phyloP scores from a whole-genome alignment of 2,797 vertebrate genomes.

The Hemibagrus guttatus region DNA sequence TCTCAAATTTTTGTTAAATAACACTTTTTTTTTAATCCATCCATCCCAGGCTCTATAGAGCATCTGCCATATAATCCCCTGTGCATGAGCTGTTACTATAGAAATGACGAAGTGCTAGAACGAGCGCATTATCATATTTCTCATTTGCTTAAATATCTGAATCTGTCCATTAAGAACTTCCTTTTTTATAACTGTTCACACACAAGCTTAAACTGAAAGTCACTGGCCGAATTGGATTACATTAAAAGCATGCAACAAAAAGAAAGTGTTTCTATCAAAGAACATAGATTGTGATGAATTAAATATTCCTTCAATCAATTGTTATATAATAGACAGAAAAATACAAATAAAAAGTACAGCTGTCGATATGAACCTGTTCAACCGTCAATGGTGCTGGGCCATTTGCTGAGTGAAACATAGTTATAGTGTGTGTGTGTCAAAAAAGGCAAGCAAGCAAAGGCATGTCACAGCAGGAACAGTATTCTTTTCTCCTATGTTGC shows the following conservation, averaged over 20 bases:
- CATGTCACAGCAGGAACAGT: not conserved
- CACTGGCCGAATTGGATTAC: not conserved
- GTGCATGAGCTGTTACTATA: not conserved
- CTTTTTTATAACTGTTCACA: not conserved
- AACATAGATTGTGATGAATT: not conserved
- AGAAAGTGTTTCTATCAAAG: not conserved
- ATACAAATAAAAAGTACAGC: not conserved
- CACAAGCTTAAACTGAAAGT: not conserved
- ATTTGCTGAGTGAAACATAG: not conserved
- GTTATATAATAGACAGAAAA: not conserved
- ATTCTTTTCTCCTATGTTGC: not conserved
- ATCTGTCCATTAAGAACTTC: not conserved
- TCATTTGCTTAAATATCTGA: not conserved
- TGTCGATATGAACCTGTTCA: not conserved
- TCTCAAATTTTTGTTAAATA: not conserved
- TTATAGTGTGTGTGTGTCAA: not conserved
- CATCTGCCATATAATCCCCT: not conserved
- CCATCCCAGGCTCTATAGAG: no score
- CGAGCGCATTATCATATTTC: not conserved
- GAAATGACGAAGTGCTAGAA: not conserved
- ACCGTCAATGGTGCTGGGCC: no score
- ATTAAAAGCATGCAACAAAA: not conserved
- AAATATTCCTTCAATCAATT: not conserved
- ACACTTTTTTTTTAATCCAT: not conserved
- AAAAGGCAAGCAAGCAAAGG: not conserved